Base-by-base conservation (phyloP, 2,797 vertebrate species). In the Triplophysa yarkandensis region DNA sequence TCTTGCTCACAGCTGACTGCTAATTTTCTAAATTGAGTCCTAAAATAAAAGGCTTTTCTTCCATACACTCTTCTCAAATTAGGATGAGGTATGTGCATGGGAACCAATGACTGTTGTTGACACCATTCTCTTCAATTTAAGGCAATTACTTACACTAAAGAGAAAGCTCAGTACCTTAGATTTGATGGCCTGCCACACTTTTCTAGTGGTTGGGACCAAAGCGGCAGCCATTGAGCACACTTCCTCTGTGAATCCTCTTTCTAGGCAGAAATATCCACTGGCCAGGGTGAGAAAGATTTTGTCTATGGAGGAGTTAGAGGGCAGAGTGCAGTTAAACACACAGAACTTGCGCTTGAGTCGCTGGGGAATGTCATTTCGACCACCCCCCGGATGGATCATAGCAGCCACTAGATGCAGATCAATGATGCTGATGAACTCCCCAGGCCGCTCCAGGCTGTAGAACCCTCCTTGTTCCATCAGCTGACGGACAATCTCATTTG, bases 401-500 rank as follows among this genome's bases (percentile, higher is more conserved):
- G 94, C 94, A 0, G 92, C 93, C 46, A 89, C 88, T 81, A 95
- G 87, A 82, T 93, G 84, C 9, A 90, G 58, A 32, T 95, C 94
- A 58, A 92, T 88, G 14, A 95, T 86, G 6, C 84, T 91, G 0
- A 83, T 92, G 83, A 95, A 95, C 83, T 95, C 94, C 34, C 94
- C 94, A 4, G 94, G 92, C 11, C 92, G 92, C 61, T 95, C 94
- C 78, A 95, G 83, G 71, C 86, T 95, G 84, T 94, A 95, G 83
- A 95, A 94, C 41, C 94, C 94, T 63, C 88, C 84, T 83, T 94
- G 93, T 69, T 94, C 94, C 94, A 95, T 95, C 85, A 95, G 81
- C 81, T 95, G 94, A 64, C 94, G 92, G 57, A 95, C 94, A 16
- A 95, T 93, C 83, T 95, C 94, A 78, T 95, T 95, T 71, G 94